Evolutionary conservation across 2,888 invertebrate species (phyloP).

Genomic region (Polyommatus icarus): DNA sequence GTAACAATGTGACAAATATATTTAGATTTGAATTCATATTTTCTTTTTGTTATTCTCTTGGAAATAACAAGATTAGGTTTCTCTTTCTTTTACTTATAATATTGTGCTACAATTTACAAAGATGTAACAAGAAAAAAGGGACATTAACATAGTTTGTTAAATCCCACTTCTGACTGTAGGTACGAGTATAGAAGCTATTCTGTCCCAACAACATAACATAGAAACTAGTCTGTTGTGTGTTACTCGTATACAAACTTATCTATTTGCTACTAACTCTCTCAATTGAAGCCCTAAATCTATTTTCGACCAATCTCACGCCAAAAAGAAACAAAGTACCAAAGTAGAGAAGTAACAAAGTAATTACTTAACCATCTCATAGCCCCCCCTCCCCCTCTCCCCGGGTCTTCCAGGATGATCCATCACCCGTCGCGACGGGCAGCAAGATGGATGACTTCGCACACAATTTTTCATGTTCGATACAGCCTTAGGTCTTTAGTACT

Average conservation of each 20-base stretch:
- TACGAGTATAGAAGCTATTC: too few species aligned
- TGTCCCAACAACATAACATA: too few species aligned
- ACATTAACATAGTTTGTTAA: too few species aligned
- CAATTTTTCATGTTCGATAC: constrained; percentile 16
- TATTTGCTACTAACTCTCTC: not conserved
- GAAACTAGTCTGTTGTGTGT: not conserved
- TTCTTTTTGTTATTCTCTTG: not conserved
- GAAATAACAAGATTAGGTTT: too few species aligned
- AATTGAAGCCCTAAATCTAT: not conserved
- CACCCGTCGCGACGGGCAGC: not conserved
- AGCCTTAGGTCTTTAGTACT: not conserved
- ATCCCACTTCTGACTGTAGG: too few species aligned
- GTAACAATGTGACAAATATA: not conserved
- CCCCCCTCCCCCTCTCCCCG: not conserved
- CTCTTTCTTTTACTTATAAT: too few species aligned
- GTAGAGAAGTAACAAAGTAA: constrained; percentile 1
- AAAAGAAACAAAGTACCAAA: not conserved
- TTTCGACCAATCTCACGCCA: not conserved
- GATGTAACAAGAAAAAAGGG: too few species aligned
- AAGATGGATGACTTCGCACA: constrained; percentile 2
- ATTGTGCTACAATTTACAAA: too few species aligned
- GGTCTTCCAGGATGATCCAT: not conserved
- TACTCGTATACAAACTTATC: not conserved
- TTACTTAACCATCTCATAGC: constrained; percentile 9
- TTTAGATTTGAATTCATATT: not conserved